Percentiles rank a stretch among this genome's conserved stretches.
Evolutionary conservation across 2,113 vertebrate species (phyloP).

Genomic region (Varanus salvator): DNA sequence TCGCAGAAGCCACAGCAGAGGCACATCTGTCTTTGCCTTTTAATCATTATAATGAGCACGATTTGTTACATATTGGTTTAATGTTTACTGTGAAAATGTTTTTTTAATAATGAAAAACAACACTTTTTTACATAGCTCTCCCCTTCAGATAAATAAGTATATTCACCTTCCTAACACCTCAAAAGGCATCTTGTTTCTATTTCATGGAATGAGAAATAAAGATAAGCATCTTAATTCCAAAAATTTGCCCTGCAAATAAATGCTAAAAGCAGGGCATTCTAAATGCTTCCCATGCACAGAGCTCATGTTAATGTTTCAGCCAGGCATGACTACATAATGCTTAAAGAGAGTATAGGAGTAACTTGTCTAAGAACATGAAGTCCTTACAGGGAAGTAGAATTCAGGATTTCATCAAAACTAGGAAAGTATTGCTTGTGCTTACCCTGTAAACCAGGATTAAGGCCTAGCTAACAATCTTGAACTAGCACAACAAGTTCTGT

Average conservation of each 20-base stretch:
- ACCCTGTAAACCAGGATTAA: not conserved
- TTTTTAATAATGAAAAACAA: not conserved
- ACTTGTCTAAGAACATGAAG: not conserved
- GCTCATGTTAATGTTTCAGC: not conserved
- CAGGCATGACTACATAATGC: not conserved
- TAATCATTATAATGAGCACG: conserved; percentile 13
- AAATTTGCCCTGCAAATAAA: not conserved
- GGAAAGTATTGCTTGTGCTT: not conserved
- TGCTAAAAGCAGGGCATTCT: not conserved
- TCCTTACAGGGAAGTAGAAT: not conserved
- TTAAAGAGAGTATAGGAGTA: not conserved
- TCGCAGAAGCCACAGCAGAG: conserved; percentile 10
- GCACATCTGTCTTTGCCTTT: conserved; percentile 21
- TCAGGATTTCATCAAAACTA: not conserved
- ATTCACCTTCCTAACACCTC: conserved; percentile 25
- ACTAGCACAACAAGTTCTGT: not conserved
- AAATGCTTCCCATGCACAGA: not conserved
- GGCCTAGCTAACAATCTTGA: not conserved
- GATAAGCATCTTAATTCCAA: not conserved
- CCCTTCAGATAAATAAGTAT: not conserved
- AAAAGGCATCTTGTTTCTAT: conserved; percentile 13
- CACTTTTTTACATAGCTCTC: not conserved
- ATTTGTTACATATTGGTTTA: conserved; percentile 18
- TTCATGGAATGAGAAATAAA: rapidly evolving
- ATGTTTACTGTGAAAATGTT: not conserved